A percentile compares a stretch with the other conserved stretches of the same genome.
Conservation (phyloP, 2,113 vertebrate genomes). For the Sturnira hondurensis region DNA sequence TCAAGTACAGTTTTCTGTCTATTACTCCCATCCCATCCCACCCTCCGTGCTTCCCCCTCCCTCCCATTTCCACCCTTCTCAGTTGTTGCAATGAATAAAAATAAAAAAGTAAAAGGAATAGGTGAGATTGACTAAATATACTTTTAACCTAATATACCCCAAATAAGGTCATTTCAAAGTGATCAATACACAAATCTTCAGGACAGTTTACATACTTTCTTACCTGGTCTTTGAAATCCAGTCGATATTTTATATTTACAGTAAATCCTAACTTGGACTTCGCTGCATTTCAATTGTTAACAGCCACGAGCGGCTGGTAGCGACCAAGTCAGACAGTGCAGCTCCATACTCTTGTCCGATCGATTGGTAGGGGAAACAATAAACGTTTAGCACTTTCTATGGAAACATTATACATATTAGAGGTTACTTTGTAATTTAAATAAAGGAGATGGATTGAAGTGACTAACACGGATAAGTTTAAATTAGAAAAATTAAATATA, state of each 20-base stretch:
- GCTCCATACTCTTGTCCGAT: neutral
- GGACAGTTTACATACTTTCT: neutral
- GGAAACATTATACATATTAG: neutral
- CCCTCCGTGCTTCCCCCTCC: too few relatives aligned
- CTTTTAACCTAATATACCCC: neutral
- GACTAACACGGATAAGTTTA: neutral
- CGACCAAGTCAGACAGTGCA: neutral
- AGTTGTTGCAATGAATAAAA: too few relatives aligned
- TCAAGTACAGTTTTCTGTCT: too few relatives aligned
- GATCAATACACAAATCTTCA: neutral
- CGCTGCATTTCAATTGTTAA: neutral
- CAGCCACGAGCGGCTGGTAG: neutral
- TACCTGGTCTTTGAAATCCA: conserved; percentile 14
- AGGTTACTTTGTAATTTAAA: neutral
- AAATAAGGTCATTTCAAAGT: neutral
- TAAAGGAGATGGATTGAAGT: neutral
- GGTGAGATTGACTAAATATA: neutral
- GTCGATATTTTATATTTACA: neutral
- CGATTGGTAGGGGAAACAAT: neutral
- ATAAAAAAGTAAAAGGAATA: neutral
- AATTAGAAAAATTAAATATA: neutral
- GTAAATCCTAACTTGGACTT: neutral
- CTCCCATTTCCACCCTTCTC: too few relatives aligned
- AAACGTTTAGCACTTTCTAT: neutral
- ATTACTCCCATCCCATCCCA: too few relatives aligned